phyloP scores from a whole-genome alignment of 2,888 invertebrate species.

The Pediacus dermestoides region DNA sequence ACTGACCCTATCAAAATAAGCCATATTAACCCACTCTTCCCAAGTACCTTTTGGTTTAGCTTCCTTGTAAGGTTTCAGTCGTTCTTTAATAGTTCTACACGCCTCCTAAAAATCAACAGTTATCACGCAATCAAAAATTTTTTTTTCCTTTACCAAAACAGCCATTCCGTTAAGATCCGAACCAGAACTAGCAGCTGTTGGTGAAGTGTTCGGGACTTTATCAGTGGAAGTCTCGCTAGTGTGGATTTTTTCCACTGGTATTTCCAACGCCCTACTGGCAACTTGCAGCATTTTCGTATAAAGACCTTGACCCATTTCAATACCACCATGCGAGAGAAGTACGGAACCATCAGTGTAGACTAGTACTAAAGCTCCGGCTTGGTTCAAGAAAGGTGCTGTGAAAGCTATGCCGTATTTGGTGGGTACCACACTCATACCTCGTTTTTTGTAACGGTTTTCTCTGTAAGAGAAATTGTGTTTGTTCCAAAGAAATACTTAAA shows the following conservation, averaged over 20 bases:
- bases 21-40: constrained; percentile 78
- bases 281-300: constrained; percentile 96
- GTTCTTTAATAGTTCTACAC: constrained; percentile 68
- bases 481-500: constrained; percentile 39
- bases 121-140: neutral
- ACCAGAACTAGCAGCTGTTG: constrained; percentile 84
- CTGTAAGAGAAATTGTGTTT: too few species aligned
- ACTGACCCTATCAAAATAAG: constrained; percentile 73
- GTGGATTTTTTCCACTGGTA: constrained; percentile 71
- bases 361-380: constrained; percentile 82
- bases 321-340: constrained; percentile 84
- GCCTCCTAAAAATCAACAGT: constrained; percentile 56
- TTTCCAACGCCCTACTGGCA: constrained; percentile 69
- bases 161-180: constrained; percentile 93
- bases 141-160: constrained; percentile 56
- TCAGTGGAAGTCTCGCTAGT: constrained; percentile 82
- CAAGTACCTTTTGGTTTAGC: constrained; percentile 75
- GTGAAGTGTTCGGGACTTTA: constrained; percentile 86
- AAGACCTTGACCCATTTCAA: constrained; percentile 96
- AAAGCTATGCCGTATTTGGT: constrained; percentile 85
- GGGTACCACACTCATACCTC: constrained; percentile 77
- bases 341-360: constrained; percentile 89
- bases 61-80: constrained; percentile 71
- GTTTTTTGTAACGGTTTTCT: constrained; percentile 79
- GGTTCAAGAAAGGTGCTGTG: constrained; percentile 71